Percentiles rank a stretch among this genome's conserved stretches.
Evolutionary conservation across 2,888 invertebrate genomes (phyloP).

Genomic region (Polydesmus complanatus): DNA sequence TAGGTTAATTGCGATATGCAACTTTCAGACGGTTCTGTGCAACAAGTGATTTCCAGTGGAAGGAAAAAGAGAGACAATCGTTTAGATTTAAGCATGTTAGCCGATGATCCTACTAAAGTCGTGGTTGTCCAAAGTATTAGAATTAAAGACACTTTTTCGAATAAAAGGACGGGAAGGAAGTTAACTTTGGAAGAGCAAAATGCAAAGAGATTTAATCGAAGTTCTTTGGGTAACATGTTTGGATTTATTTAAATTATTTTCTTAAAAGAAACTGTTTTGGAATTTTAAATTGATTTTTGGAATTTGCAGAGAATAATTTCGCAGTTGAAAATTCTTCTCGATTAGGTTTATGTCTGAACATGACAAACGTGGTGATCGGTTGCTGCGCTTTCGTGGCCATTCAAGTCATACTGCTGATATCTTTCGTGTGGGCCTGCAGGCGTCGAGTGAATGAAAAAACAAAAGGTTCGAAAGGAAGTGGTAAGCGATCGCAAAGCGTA

Average conservation of each 20-base stretch:
- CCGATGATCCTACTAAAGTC: conserved; percentile 33
- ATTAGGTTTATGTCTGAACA: conserved; percentile 47
- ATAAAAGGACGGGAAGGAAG: conserved; percentile 8
- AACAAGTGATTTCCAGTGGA: conserved; percentile 70
- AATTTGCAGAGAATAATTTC: conserved; percentile 18
- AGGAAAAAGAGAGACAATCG: conserved; percentile 47
- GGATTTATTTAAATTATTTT: neutral
- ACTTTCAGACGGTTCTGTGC: conserved; percentile 66
- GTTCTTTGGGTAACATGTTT: no score
- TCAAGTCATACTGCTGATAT: conserved; percentile 71
- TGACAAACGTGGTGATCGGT: conserved; percentile 67
- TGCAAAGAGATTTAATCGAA: no score
- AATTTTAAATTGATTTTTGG: conserved; percentile 4
- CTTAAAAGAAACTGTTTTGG: neutral
- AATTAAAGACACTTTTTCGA: conserved; percentile 53
- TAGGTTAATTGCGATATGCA: conserved; percentile 59
- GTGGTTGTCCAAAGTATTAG: conserved; percentile 79
- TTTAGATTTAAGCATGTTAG: conserved; percentile 34
- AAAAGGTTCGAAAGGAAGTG: neutral
- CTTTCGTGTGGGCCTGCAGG: conserved; percentile 70
- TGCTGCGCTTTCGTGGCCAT: conserved; percentile 72
- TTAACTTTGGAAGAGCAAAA: conserved; percentile 1
- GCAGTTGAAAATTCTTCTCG: conserved; percentile 5
- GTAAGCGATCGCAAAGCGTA: neutral
- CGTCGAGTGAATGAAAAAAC: conserved; percentile 39